Evolutionary conservation across 2,797 vertebrate genomes (phyloP).

Genomic region (Helostoma temminkii): DNA sequence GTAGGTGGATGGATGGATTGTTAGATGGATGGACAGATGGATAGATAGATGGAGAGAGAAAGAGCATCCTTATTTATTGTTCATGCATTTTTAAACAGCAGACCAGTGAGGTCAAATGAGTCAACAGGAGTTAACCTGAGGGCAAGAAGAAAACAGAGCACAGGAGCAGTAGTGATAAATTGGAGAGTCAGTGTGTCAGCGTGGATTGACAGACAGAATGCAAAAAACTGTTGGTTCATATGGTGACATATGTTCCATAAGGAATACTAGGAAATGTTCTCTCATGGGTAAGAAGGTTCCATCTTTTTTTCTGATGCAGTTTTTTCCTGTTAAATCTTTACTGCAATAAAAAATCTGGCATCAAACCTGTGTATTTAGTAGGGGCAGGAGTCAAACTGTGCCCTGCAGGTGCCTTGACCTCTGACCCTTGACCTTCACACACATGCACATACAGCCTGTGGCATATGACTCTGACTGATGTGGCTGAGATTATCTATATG

Average conservation of each 20-base stretch:
- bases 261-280: too few species aligned
- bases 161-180: conserved; percentile 39
- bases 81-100: conserved; percentile 87
- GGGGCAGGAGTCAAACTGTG: conserved; percentile 58
- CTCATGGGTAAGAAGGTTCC: too few species aligned
- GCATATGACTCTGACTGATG: conserved; percentile 85
- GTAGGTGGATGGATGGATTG: conserved; percentile 53
- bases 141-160: conserved; percentile 56
- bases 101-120: conserved; percentile 81
- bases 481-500: conserved; percentile 87
- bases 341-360: conserved; percentile 30
- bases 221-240: conserved; percentile 5
- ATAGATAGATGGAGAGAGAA: conserved; percentile 27
- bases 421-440: conserved; percentile 65
- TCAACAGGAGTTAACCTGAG: conserved; percentile 82
- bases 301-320: neutral
- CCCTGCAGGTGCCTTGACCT: conserved; percentile 75
- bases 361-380: conserved; percentile 46
- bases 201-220: conserved; percentile 14
- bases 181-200: conserved; percentile 36
- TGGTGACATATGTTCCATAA: neutral
- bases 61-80: conserved; percentile 82
- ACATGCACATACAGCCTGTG: conserved; percentile 44
- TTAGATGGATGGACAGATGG: neutral
- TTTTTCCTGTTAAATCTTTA: conserved; percentile 12